These are phyloP conservation scores for Eidolon dupreanum DNA, from an alignment of 2,797 vertebrate genomes.

Conservation along the genomic window DNA sequence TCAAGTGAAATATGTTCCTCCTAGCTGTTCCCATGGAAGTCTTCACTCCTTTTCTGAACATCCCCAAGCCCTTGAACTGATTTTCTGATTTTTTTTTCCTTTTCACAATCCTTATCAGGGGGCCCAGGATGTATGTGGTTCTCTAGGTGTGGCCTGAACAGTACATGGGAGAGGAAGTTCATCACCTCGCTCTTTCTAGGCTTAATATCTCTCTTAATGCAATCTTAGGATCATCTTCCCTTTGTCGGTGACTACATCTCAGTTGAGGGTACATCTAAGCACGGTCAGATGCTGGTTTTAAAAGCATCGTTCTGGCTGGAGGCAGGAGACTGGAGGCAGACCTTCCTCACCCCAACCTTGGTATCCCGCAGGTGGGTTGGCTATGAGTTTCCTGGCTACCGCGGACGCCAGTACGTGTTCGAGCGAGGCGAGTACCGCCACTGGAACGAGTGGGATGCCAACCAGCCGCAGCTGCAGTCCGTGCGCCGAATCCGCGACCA, in stretches of 20 bases:
- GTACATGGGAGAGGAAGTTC: neutral
- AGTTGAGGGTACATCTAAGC: neutral
- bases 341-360: rapidly evolving
- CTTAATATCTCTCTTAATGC: neutral
- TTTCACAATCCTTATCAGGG: neutral
- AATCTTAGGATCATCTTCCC: neutral
- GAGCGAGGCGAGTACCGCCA: constrained; percentile 94
- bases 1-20: neutral
- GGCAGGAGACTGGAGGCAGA: rapidly evolving
- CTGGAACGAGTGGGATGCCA: constrained; percentile 96
- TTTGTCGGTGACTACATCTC: neutral
- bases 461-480: constrained; percentile 93
- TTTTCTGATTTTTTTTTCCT: neutral
- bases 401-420: constrained; percentile 93
- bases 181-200: neutral
- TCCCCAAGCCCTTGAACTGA: neutral
- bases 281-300: neutral
- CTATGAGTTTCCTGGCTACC: constrained; percentile 95
- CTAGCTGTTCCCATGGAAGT: neutral
- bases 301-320: neutral
- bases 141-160: neutral
- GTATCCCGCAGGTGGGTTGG: constrained; percentile 92
- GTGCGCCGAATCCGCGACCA: constrained; percentile 94
- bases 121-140: neutral
- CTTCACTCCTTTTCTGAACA: neutral